Evolutionary conservation across 2,888 invertebrate genomes (phyloP).

Genomic region (Drosophila austrosaltans): DNA sequence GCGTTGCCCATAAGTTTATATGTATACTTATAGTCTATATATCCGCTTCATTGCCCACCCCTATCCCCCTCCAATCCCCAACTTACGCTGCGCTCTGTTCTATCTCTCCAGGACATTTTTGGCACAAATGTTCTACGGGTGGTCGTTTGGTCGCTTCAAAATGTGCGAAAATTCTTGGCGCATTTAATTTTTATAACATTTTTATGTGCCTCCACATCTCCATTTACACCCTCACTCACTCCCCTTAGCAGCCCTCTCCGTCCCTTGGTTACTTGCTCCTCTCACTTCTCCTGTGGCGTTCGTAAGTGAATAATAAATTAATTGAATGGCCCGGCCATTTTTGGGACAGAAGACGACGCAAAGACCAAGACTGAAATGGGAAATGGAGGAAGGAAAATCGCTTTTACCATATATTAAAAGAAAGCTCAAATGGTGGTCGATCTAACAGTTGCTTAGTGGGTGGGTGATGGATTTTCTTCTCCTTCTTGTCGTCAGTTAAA

Average conservation of each 20-base stretch:
- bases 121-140: slow-evolving; percentile 44
- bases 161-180: slow-evolving; percentile 72
- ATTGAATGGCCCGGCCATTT: slow-evolving; percentile 70
- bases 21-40: slow-evolving; percentile 21
- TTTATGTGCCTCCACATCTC: slow-evolving; percentile 56
- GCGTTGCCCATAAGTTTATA: slow-evolving; percentile 60
- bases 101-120: slow-evolving; percentile 60
- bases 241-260: not conserved
- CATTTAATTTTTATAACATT: slow-evolving; percentile 77
- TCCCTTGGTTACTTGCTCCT: not conserved
- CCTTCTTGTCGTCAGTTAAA: slow-evolving; percentile 20
- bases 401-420: slow-evolving; percentile 5
- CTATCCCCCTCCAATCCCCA: slow-evolving; percentile 4
- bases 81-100: not conserved
- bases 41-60: not conserved
- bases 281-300: slow-evolving; percentile 44
- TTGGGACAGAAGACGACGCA: slow-evolving; percentile 1
- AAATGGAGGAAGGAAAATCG: not conserved
- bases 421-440: not conserved
- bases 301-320: slow-evolving; percentile 79
- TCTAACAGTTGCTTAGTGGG: not conserved
- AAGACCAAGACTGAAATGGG: not conserved
- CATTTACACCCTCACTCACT: not conserved
- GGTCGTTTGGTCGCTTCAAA: slow-evolving; percentile 37
- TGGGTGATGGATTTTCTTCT: not conserved